These are phyloP conservation scores for Chloroceryle inda DNA, from an alignment of 2,797 vertebrate genomes.

Conservation along the genomic window DNA sequence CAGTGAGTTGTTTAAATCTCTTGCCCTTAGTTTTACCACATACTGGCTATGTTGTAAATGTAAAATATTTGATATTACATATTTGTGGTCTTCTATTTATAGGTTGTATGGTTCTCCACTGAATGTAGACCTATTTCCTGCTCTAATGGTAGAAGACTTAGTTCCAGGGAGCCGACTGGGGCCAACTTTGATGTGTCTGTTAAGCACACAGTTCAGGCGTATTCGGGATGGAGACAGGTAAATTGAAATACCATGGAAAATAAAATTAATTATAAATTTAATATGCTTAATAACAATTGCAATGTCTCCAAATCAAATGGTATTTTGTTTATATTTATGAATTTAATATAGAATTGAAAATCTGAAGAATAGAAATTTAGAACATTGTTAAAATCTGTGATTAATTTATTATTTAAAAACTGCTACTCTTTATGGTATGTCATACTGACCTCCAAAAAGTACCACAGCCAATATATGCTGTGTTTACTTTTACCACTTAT, in stretches of 20 bases:
- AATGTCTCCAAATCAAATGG: background rate
- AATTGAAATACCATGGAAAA: background rate
- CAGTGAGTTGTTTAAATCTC: background rate
- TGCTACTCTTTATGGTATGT: background rate
- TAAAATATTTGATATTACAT: background rate
- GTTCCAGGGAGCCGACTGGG: slow-evolving; percentile 94
- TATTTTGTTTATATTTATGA: background rate
- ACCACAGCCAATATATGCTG: background rate
- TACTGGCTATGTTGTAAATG: background rate
- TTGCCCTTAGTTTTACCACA: background rate
- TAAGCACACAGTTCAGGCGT: slow-evolving; percentile 91
- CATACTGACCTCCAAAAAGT: background rate
- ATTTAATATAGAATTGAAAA: background rate
- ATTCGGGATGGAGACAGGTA: slow-evolving; percentile 95
- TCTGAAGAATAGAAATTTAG: background rate
- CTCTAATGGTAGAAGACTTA: slow-evolving; percentile 96
- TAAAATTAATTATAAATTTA: background rate
- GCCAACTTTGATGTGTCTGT: slow-evolving; percentile 94
- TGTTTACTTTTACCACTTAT: background rate
- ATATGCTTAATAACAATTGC: background rate
- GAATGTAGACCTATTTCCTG: slow-evolving; percentile 96
- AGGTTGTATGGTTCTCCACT: slow-evolving; percentile 93
- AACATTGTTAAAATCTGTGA: background rate
- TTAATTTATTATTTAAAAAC: background rate
- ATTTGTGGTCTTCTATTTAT: background rate